Conservation (phyloP, 1,140 invertebrate species). For the Charaxes varanes region DNA sequence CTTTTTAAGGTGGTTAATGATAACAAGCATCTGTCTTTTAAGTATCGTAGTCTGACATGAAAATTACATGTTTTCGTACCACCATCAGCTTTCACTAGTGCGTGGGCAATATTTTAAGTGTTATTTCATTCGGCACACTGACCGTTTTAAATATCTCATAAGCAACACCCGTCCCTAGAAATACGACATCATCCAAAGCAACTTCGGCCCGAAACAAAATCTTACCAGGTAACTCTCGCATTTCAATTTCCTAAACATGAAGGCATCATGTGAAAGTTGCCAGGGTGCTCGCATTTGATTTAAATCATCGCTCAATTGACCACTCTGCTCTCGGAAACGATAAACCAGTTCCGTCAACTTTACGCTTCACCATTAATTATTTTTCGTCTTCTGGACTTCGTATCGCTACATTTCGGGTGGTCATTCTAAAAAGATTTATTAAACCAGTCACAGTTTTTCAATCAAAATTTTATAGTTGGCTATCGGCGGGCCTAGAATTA, state of each 20-base stretch:
- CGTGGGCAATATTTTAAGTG: constrained; percentile 52
- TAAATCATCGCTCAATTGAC: constrained; percentile 44
- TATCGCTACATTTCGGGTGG: constrained; percentile 16
- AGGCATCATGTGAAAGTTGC: constrained; percentile 53
- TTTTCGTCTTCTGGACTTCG: constrained; percentile 13
- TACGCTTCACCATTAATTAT: constrained; percentile 27
- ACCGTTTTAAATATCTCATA: constrained; percentile 40
- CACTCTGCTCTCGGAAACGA: constrained; percentile 38
- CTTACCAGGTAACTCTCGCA: constrained; percentile 31
- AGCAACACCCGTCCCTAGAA: constrained; percentile 35
- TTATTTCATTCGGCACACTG: constrained; percentile 66
- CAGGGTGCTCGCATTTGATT: constrained; percentile 39
- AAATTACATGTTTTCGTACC: constrained; percentile 42
- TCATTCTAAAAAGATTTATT: constrained; percentile 12
- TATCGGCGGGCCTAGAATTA: constrained; percentile 27
- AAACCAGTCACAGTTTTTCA: constrained; percentile 15
- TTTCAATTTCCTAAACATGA: constrained; percentile 34
- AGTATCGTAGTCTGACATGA: constrained; percentile 34
- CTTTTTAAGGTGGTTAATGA: constrained; percentile 1
- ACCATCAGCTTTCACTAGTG: constrained; percentile 50
- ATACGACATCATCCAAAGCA: constrained; percentile 37
- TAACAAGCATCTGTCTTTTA: constrained; percentile 15
- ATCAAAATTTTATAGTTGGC: constrained; percentile 15
- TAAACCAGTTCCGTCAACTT: constrained; percentile 30
- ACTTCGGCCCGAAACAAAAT: constrained; percentile 37